Base-by-base conservation (phyloP, 2,113 vertebrate genomes). In the Charina bottae region DNA sequence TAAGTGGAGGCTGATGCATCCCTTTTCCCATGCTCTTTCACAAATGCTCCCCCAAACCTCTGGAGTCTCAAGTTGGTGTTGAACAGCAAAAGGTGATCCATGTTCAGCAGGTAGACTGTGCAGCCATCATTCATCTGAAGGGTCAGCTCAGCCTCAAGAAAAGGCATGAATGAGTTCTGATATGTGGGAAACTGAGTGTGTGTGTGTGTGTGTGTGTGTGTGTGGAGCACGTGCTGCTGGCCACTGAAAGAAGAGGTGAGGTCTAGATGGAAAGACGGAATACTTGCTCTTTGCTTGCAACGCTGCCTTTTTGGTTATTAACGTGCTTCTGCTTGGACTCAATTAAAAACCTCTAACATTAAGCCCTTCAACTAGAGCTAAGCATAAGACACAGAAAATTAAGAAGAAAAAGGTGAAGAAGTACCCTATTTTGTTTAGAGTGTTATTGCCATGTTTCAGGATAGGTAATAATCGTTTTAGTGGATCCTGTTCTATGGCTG, bases 41-140 rank as follows among this genome's bases (percentile, higher is more conserved):
- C 9, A 15, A 55, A 49, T 19, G 53, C 59, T 72, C 24, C 21
- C 2, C 37, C n/a, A 37, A 23, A 56, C 5, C 13, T n/a, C 90
- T 56, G 33, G 33, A 49, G 49, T 84, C 53, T 54, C 49, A 58
- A 56, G 46, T 58, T 72, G 26, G 56, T 64, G 49, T 26, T 46
- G 26, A 87, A 78, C 72, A 85, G 9, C 91, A 89, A 89, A 85
- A 84, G 58, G 78, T 10, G 68, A 60, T 49, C 78, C n/a, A 56
- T 33, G 58, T 37, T 55, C 59, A 19, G 55, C n/a, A 33, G 5
- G 28, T 42, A 10, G 56, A 28, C 19, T 54, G 84, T 59, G 21
- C 46, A 64, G 17, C 24, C 21, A 17, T 33, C 56, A 46, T 78
- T 78, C 46, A 54, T 56, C 4, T 9, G 91, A 72, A 17, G 24